Conservation (phyloP, 2,888 invertebrate genomes). For the Penaeus monodon region DNA sequence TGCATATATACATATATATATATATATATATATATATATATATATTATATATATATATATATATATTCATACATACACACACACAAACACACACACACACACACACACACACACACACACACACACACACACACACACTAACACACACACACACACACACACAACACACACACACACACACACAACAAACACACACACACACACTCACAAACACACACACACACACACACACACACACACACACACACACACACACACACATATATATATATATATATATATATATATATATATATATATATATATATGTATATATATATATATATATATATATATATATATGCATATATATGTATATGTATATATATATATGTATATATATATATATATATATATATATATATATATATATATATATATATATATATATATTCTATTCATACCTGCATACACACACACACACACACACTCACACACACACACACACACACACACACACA, state of each 20-base stretch:
- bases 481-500: not conserved
- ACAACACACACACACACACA: conserved; percentile 8
- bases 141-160: conserved; percentile 5
- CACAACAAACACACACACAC: not conserved
- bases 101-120: too few relatives aligned
- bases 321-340: not conserved
- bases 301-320: not conserved
- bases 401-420: too few relatives aligned
- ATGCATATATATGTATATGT: not conserved
- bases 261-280: too few relatives aligned
- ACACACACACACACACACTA: not conserved
- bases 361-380: not conserved
- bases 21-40: too few relatives aligned
- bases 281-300: too few relatives aligned
- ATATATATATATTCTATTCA: too few relatives aligned
- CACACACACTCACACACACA: not conserved
- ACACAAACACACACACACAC: too few relatives aligned
- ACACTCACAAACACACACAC: not conserved
- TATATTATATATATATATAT: too few relatives aligned
- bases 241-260: not conserved
- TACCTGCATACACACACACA: not conserved
- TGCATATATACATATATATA: too few relatives aligned
- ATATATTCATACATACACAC: too few relatives aligned
- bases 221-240: conserved; percentile 5
- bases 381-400: too few relatives aligned